These are phyloP conservation scores for Orcinus orca DNA, from an alignment of 2,113 vertebrate genomes.

Conservation along the genomic window DNA sequence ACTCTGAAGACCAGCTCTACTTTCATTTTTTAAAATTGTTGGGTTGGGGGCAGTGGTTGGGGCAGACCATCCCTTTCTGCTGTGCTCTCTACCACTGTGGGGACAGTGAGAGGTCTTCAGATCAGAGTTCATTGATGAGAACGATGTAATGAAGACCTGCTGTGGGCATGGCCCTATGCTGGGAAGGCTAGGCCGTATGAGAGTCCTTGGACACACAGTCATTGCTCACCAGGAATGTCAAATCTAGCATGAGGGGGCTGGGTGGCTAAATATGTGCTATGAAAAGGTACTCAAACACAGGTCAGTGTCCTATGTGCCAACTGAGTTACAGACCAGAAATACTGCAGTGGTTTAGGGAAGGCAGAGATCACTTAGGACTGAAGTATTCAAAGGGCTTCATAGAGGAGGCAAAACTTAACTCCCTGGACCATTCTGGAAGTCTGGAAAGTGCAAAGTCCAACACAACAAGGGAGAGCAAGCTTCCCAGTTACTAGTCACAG, in stretches of 20 bases:
- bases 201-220: neutral
- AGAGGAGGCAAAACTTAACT: neutral
- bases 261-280: neutral
- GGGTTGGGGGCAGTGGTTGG: neutral
- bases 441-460: neutral
- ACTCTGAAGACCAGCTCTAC: neutral
- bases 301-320: neutral
- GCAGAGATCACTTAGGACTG: neutral
- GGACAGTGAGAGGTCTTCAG: neutral
- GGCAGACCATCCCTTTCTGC: neutral
- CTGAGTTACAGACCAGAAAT: neutral
- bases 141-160: neutral
- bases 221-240: neutral
- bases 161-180: neutral
- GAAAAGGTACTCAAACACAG: neutral
- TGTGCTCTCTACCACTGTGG: neutral
- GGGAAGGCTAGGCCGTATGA: neutral
- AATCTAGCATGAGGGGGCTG: neutral
- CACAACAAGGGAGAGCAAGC: neutral
- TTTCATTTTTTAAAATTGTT: neutral
- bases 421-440: neutral
- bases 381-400: neutral
- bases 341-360: neutral
- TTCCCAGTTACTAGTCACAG: neutral
- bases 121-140: neutral